Base-by-base conservation (phyloP, 1,140 invertebrate species). In the Zaprionus ghesquierei region DNA sequence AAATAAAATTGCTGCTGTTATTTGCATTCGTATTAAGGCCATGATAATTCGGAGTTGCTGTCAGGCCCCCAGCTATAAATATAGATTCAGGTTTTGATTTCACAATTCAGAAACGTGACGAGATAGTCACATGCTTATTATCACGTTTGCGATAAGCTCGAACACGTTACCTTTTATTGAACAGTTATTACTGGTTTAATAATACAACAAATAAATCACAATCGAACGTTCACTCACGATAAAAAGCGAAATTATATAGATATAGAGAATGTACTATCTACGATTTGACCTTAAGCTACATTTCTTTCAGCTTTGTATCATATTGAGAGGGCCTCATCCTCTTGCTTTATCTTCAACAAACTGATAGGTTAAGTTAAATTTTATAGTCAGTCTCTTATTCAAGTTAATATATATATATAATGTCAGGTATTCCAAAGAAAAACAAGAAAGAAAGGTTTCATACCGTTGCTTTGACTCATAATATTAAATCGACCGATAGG, bases 91-190 rank as follows among this genome's bases (percentile, higher is more conserved):
- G 44, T 20, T 22, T 46, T n/a, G n/a, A 46, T 46, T 20, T 46
- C 58, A 18, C 23, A 18, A 20, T 13, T 9, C 8, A n/a, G 46
- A 70, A 73, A 73, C 70, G 70, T 73, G 70, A 60, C 12, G 31
- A 15, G 63, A 61, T 69, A 49, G 64, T 69, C 64, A 73, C 70
- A 73, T 56, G 70, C 13, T 13, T 15, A 18, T 69, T 73, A 73
- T 73, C 70, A 73, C 70, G 70, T 73, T 73, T 69, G 10, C 18
- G 70, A 73, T 73, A 73, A 61, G 56, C 23, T 3, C 8, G 10
- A 61, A 10, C 29, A 61, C n/a, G 18, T 29, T 38, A 50, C 9
- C 56, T 18, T 29, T 25, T 38, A 53, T 18, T 20, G 18, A 56
- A 51, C 41, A 50, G 53, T 59, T 59, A 31, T 20, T 25, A n/a